phyloP scores from a whole-genome alignment of 1,140 invertebrate species.

The Neoseiulus cucumeris region DNA sequence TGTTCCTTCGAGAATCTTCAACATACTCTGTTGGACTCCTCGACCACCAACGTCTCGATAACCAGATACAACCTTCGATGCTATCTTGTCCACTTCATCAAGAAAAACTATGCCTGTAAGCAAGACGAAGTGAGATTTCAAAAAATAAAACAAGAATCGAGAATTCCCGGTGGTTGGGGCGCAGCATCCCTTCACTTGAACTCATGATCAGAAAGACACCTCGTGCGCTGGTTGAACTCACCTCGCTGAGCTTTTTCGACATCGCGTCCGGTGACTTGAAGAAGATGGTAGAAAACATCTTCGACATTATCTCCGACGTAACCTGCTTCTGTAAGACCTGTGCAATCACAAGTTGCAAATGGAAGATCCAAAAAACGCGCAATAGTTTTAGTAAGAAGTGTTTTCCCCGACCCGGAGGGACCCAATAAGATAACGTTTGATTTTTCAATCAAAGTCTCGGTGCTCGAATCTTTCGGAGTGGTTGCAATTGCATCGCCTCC shows the following conservation, averaged over 20 bases:
- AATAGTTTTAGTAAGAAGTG: slow-evolving; percentile 86
- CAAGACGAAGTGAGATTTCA: no score
- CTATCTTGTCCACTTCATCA: slow-evolving; percentile 99
- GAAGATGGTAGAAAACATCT: slow-evolving; percentile 88
- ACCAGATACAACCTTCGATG: slow-evolving; percentile 89
- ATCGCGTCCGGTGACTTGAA: slow-evolving; percentile 90
- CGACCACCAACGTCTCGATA: slow-evolving; percentile 90
- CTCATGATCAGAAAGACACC: background rate
- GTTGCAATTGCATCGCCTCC: slow-evolving; percentile 29
- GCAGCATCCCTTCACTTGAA: background rate
- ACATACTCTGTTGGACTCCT: slow-evolving; percentile 74
- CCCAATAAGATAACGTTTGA: slow-evolving; percentile 91
- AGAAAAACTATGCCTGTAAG: slow-evolving; percentile 77
- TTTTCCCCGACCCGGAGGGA: slow-evolving; percentile 92
- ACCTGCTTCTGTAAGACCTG: slow-evolving; percentile 92
- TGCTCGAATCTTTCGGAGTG: slow-evolving; percentile 58
- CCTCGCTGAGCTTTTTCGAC: slow-evolving; percentile 87
- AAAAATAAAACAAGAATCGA: no score
- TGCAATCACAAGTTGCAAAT: slow-evolving; percentile 98
- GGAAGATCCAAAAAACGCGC: slow-evolving; percentile 76
- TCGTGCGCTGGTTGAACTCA: slow-evolving; percentile 18
- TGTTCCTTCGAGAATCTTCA: slow-evolving; percentile 89
- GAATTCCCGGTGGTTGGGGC: no score
- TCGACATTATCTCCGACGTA: slow-evolving; percentile 99
- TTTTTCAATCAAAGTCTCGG: slow-evolving; percentile 81